Evolutionary conservation across 2,888 invertebrate genomes (phyloP).

Genomic region (Allolobophora icterica): DNA sequence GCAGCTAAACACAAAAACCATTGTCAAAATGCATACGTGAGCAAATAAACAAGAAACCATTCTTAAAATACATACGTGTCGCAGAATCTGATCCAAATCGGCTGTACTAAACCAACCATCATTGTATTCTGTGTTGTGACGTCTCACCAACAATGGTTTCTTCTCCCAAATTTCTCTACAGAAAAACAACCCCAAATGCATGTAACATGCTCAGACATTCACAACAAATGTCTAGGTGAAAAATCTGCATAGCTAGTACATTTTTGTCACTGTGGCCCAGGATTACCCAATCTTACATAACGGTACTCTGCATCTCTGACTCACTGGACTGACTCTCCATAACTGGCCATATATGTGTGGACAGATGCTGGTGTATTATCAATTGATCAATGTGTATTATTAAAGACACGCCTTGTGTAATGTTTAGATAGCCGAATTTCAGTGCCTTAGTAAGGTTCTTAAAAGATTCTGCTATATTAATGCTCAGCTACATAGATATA

Average conservation of each 20-base stretch:
- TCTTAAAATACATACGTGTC: conserved; percentile 54
- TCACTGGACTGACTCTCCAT: no score
- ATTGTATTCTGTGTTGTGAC: conserved; percentile 72
- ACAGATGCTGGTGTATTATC: no score
- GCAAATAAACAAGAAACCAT: no score
- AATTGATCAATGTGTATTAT: no score
- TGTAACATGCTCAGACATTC: background rate
- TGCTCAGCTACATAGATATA: no score
- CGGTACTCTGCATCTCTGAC: background rate
- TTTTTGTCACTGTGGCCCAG: background rate
- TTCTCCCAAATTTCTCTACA: conserved; percentile 76
- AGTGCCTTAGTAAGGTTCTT: no score
- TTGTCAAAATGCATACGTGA: conserved; percentile 53
- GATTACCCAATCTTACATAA: background rate
- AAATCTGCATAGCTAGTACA: no score
- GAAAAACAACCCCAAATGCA: background rate
- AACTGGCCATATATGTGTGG: no score
- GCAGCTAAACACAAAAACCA: background rate
- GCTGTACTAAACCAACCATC: conserved; percentile 77
- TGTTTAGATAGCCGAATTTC: no score
- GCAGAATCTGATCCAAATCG: conserved; percentile 78
- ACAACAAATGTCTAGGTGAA: background rate
- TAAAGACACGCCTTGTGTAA: no score
- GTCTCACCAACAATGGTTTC: conserved; percentile 75
- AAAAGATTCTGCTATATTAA: no score